phyloP scores from a whole-genome alignment of 2,888 invertebrate species.

The Leistus spinibarbis region DNA sequence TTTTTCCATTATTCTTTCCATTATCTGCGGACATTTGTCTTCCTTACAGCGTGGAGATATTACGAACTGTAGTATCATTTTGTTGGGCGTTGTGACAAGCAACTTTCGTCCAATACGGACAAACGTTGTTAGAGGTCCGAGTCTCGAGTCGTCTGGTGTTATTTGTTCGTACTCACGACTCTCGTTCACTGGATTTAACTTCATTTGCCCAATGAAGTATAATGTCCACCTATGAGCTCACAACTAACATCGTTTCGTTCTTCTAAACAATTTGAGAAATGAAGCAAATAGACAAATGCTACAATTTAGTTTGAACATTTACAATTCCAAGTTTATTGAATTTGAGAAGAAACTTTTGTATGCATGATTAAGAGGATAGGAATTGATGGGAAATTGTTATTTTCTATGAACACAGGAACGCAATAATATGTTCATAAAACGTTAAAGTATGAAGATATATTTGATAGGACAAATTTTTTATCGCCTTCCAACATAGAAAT shows the following conservation, averaged over 20 bases:
- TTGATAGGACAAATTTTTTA: background rate
- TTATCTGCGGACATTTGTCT: slow-evolving; percentile 31
- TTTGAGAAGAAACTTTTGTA: background rate
- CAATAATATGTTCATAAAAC: background rate
- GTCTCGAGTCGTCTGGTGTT: background rate
- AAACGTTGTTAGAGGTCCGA: background rate
- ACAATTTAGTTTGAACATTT: background rate
- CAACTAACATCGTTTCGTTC: background rate
- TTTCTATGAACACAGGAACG: too few species aligned
- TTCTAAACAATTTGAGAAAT: background rate
- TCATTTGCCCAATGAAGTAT: background rate
- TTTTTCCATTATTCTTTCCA: slow-evolving; percentile 27
- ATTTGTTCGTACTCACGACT: background rate
- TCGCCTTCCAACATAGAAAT: too few species aligned
- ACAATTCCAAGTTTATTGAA: background rate
- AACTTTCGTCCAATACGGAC: background rate
- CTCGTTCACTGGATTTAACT: background rate
- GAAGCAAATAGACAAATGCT: background rate
- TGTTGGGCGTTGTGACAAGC: background rate
- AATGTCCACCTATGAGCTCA: background rate
- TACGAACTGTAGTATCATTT: background rate
- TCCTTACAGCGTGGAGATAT: slow-evolving; percentile 15
- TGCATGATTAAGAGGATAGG: too few species aligned
- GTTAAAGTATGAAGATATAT: background rate
- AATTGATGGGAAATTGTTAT: too few species aligned